A percentile compares a stretch with the other conserved stretches of the same genome.
These are phyloP conservation scores for Coracopsis vasa DNA, from an alignment of 2,113 vertebrate species.

Conservation along the genomic window DNA sequence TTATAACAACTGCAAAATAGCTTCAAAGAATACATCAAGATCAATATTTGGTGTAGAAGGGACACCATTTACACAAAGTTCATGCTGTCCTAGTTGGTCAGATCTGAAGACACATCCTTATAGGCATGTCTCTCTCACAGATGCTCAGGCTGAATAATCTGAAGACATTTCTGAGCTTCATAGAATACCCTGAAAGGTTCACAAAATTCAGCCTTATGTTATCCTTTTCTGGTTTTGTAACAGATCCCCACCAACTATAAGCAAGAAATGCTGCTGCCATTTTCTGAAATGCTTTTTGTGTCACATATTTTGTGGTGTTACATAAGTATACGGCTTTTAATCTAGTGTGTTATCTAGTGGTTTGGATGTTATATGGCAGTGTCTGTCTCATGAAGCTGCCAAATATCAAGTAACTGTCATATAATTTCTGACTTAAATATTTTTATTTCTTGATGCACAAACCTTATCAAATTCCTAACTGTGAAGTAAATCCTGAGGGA, in stretches of 20 bases:
- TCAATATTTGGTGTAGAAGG: not conserved
- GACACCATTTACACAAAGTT: not conserved
- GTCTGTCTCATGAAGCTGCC: not conserved
- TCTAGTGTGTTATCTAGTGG: not conserved
- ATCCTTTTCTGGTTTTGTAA: not conserved
- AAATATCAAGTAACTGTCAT: not conserved
- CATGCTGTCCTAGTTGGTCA: not conserved
- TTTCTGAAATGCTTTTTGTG: not conserved
- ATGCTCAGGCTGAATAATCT: not conserved
- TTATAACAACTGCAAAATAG: not conserved
- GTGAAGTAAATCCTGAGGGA: not conserved
- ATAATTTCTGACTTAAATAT: not conserved
- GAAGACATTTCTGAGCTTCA: not conserved
- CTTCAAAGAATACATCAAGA: not conserved
- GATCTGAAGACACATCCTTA: not conserved
- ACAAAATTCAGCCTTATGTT: fast-evolving
- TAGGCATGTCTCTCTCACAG: fast-evolving
- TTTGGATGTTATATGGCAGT: not conserved
- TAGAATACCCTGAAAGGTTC: not conserved
- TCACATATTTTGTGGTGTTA: not conserved
- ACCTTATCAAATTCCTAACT: not conserved
- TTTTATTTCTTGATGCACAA: not conserved
- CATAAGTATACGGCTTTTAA: not conserved
- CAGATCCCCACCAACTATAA: not conserved
- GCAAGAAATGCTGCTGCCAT: not conserved